Evolutionary conservation across 2,797 vertebrate species (phyloP), one percentile per base, ranked within the genome.

Genomic region (Erethizon dorsatum): DNA sequence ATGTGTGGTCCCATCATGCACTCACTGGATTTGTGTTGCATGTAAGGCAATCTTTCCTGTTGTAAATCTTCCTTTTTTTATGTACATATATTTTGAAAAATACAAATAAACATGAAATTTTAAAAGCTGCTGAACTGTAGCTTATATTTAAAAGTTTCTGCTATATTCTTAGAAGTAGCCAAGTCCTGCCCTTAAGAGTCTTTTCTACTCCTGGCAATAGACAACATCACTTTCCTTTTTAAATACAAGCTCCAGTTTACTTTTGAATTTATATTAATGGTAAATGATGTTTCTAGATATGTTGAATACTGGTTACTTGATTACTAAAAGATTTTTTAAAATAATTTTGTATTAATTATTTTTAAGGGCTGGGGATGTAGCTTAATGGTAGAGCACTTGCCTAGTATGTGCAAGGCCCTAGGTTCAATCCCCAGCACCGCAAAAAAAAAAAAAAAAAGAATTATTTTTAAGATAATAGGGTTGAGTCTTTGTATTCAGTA

Each of bases 11-110:
- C 97, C 97, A 91, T 97, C 97, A 96, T 97, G 97, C 95, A 52
- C 92, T 96, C 88, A 96, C 91, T 97, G 97, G 95, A 97, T 97
- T 97, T 95, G 96, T 97, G 97, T 97, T 98, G 98, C 98, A 98
- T 98, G 98, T 97, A 97, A 98, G 96, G 98, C 98, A 98, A 97
- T 98, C 97, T 97, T 98, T 98, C 97, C 98, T 98, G 97, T 97
- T 98, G 97, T 97, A 98, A 98, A 98, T 98, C 97, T 97, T 98
- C 97, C 97, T 97, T 98, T 98, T 97, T 98, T 98, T 95, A 90
- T 98, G 98, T 98, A 98, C 98, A 98, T 98, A 98, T 98, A 98
- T 98, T 98, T 98, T 98, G 97, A 98, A 97, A 98, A 98, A 98
- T 97, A 98, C 83, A 90, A 98, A 98, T 98, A 98, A 98, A 98